These are phyloP conservation scores for Odontomachus brunneus DNA, from an alignment of 1,140 invertebrate species.

Conservation along the genomic window DNA sequence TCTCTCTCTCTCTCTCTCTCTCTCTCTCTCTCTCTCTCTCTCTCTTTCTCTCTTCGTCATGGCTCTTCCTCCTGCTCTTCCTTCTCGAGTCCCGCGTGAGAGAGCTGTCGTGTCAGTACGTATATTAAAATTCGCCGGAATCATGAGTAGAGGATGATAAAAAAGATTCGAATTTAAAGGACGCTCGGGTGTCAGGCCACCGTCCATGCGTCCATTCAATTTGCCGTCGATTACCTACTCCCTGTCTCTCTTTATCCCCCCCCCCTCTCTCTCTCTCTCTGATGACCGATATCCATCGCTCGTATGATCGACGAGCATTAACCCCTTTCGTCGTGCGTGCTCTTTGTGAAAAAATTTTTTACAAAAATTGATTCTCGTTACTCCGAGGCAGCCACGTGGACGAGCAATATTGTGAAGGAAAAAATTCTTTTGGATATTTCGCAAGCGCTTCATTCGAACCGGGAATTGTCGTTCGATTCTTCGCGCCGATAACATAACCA, in stretches of 20 bases:
- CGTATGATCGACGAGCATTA: constrained; percentile 53
- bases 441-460: neutral
- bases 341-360: constrained; percentile 44
- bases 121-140: constrained; percentile 69
- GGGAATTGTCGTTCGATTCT: neutral
- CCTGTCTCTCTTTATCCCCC: neutral
- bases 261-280: neutral
- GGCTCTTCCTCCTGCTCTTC: constrained; percentile 5
- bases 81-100: constrained; percentile 14
- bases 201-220: constrained; percentile 50
- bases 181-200: constrained; percentile 15
- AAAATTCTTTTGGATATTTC: constrained; percentile 18
- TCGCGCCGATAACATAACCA: neutral
- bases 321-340: constrained; percentile 5
- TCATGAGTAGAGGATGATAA: constrained; percentile 7
- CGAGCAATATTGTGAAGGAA: constrained; percentile 11
- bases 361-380: constrained; percentile 38
- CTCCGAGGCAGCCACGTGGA: neutral
- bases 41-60: neutral
- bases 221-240: constrained; percentile 57
- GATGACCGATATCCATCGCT: constrained; percentile 43
- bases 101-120: constrained; percentile 40
- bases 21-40: neutral
- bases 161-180: constrained; percentile 67
- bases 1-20: neutral